Base-by-base conservation (phyloP, 1,140 invertebrate species). In the Drosophila chauvacae region DNA sequence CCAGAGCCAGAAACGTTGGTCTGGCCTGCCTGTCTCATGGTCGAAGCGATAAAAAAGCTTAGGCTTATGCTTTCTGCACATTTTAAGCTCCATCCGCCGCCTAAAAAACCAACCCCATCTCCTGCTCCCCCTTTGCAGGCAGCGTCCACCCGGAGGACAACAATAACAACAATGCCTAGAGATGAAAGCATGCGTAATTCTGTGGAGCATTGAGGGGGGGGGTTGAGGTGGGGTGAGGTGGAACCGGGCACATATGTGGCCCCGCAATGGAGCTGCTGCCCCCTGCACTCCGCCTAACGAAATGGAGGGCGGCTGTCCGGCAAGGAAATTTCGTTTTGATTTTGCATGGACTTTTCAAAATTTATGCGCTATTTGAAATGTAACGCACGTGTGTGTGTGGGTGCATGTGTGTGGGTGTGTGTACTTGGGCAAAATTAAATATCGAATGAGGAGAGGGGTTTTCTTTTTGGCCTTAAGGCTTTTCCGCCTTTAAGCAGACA, bases 21-120 rank as follows among this genome's bases (percentile, higher is more conserved):
- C 59, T 66, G 53, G 77, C 72, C 75, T 28, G 78, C 72, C 75
- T 28, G 78, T 63, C 81, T 85, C 82, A 80, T 87, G 80, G 77
- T 83, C 80, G 84, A 80, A 73, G 76, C 84, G 84, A 87, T 87
- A 87, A 87, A 87, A 87, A 87, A 87, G 84, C 84, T 87, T 88
- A 88, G 77, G 83, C 84, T 88, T 88, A 90, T 75, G 85, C 85
- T 88, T 85, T 88, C 77, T 80, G 77, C 85, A 88, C 85, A 88
- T 79, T 88, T 81, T 75, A 88, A 83, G 77, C 80, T 61, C 50
- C 55, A 33, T 28, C 63, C 51, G 30, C 51, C 10, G 16, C 37
- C 39, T 10, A 30, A 30, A 30, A 30, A 55, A 55, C 35, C 18
- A 16, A 28, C 26, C 18, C 18, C 30, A 35, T 41, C 39, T 30